Evolutionary conservation across 37 sponge, comb jelly and placozoan genomes (phyloP), one percentile per base, ranked within the genome.

Genomic region (Sycon ciliatum): DNA sequence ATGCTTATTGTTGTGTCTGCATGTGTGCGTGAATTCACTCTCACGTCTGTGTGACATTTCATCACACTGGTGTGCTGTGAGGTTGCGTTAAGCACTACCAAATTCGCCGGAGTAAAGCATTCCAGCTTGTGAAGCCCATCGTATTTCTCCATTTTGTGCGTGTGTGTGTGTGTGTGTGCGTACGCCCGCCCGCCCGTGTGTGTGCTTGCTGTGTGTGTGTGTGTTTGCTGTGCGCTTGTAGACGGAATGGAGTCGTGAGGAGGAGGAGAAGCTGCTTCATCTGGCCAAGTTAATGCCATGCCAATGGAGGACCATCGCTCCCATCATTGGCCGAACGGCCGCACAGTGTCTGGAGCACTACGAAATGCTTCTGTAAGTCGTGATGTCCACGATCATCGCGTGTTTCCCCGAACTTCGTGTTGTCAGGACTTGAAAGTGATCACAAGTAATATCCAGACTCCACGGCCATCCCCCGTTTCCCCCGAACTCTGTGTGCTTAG

Each of bases 341-440:
- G 99, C 93, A 3, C 99, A 96, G 77, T 96, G 99, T 58, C 72
- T 92, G 71, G 99, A 96, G 73, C 99, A 92, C 79, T 96, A 96
- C 74, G 93, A 96, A 56, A 79, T 78, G 77, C 79, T 96, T n/a
- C 85, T 96, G 87, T 85, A 57, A 87, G 86, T 76, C 2, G 28
- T 32, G 38, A 23, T 34, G 5, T 9, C 33, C 5, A 20, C 6
- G 4, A 13, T 67, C 26, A 20, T 58, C 18, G 67, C 29, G 67
- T 3, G 3, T 65, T n/a, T 65, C 29, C 2, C 22, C n/a, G 4
- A 2, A 65, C 1, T 1, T 69, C 1, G 26, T 3, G 46, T 18
- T 6, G 4, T 4, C 4, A 23, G 29, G 34, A 34, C n/a, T n/a
- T n/a, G n/a, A n/a, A n/a, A n/a, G n/a, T n/a, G 16, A 49, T 20